These are phyloP conservation scores for Clusia tigrina DNA, from an alignment of 2,888 invertebrate genomes.

Conservation along the genomic window DNA sequence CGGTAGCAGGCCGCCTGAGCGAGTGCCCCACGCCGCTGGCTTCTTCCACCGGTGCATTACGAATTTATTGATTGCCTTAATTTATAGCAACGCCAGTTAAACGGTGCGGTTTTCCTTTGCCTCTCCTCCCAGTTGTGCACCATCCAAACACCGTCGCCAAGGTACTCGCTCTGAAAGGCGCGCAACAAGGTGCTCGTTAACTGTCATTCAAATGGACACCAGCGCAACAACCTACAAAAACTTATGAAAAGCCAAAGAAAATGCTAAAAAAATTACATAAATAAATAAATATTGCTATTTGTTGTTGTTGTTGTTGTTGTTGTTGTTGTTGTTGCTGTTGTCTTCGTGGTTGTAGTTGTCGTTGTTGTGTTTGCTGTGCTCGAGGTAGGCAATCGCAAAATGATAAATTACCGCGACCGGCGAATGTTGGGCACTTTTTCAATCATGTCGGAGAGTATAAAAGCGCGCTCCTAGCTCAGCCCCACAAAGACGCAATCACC, in stretches of 20 bases:
- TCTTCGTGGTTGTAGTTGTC: constrained; percentile 12
- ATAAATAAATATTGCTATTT: constrained; percentile 20
- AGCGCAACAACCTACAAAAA: too few species aligned
- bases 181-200: constrained; percentile 40
- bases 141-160: neutral
- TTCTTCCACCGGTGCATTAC: neutral
- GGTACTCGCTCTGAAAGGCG: neutral
- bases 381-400: constrained; percentile 27
- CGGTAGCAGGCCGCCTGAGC: neutral
- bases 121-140: neutral
- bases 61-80: constrained; percentile 7
- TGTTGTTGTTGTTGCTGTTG: constrained; percentile 30
- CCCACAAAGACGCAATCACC: too few species aligned
- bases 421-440: constrained; percentile 37
- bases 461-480: too few species aligned
- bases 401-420: constrained; percentile 35
- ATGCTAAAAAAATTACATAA: too few species aligned
- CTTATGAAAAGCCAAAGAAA: too few species aligned
- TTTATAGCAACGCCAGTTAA: constrained; percentile 1
- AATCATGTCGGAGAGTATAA: too few species aligned
- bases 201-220: constrained; percentile 56
- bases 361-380: constrained; percentile 17
- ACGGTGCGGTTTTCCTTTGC: neutral
- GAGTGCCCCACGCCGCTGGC: neutral
- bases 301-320: constrained; percentile 30